Evolutionary conservation across 2,113 vertebrate species (phyloP), one percentile per base, ranked within the genome.

Genomic region (Pteruthius melanotis): DNA sequence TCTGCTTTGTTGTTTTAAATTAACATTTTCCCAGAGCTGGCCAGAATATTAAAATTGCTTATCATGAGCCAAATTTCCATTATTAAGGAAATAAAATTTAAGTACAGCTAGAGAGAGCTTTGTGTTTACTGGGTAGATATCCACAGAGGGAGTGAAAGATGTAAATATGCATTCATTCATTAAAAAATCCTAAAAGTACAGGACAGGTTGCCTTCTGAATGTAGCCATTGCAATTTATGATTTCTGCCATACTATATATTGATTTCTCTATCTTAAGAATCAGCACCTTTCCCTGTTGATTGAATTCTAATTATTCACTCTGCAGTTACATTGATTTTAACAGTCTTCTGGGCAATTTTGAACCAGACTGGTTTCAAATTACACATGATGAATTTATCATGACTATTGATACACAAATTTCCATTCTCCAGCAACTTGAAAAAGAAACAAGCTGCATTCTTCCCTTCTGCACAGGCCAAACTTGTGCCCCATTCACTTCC

Each of bases 361-460:
- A 68, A 87, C 39, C 17, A 56, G 39, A 6, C 39, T 92, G 63
- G 18, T 96, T 94, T 95, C 75, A 92, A 74, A 83, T 87, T 94
- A 47, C 31, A 75, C 26, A 74, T 85, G 94, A 95, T 66, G 79
- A 72, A 95, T 97, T 96, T 3, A 19, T 97, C 12, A 72, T 77
- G 64, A 68, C 75, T 71, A 78, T 93, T 4, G 31, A 85, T 75
- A 90, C 35, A 83, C 76, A 92, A 87, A 76, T 57, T 79, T 94
- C 39, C 59, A 71, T 64, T 96, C 72, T 39, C 42, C 28, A 60
- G 16, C 66, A 86, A 56, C 9, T 78, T 57, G 21, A 95, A 87
- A 61, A 76, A 68, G 92, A 75, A 95, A 82, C 49, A 66, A 76
- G 74, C 44, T 50, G 14, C 15, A 90, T 90, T 92, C 57, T 12